Evolutionary conservation across 2,888 invertebrate genomes (phyloP), one percentile per base, ranked within the genome.

Genomic region (Hoplodrina blanda): DNA sequence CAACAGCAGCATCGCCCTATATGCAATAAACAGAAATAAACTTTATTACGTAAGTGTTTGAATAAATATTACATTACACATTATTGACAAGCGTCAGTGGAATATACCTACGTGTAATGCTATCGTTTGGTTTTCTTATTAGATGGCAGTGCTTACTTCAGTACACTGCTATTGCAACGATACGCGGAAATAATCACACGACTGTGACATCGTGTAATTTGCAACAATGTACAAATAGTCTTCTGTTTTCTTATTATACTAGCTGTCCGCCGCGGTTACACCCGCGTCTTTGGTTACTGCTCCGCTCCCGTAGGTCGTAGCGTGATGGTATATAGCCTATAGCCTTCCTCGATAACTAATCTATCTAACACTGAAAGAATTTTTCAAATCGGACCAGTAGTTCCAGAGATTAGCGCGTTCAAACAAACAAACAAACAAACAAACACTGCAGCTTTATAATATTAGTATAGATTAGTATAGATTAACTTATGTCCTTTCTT

Each of bases 1-100:
- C 5, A 37, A 8, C 0, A 37, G 8, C 37, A 37, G 37, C 8
- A 1, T 46, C 25, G 6, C 41, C 20, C n/a, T 41, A 0, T 49
- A 41, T 10, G 25, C 25, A 37, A 4, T 41, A 49, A 44, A 73
- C 49, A 41, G 1, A 74, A 64, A 64, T 55, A 68, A 44, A 59
- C 46, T 10, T 33, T 49, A 59, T 49, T 53, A 52, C 57, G n/a
- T 44, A 73, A 44, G 54, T 53, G 49, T 53, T 33, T 49, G 10
- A 62, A 50, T 77, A 77, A 77, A 74, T 71, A 77, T 59, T 54
- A 62, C 57, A 33, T 44, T 44, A 37, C 33, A 50, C 37, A 55
- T 30, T 17, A 25, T 37, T 52, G 5, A 59, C 50, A 25, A 60
- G 33, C n/a, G 37, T 56, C 59, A 71, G 53, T 62, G 54, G 72